Evolutionary conservation across 2,888 invertebrate species (phyloP).

Genomic region (Dicycla oo): DNA sequence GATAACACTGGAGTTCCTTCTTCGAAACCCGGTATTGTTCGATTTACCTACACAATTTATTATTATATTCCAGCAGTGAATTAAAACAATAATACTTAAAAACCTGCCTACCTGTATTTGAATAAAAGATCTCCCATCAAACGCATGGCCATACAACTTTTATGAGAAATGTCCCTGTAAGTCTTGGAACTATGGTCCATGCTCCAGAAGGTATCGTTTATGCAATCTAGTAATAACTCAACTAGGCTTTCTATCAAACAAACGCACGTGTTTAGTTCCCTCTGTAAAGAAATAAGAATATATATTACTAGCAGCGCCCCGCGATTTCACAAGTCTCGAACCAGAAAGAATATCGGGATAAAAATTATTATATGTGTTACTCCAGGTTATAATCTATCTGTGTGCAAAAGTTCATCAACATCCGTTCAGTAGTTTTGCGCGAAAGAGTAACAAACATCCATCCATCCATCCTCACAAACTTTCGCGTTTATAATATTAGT

Average conservation of each 20-base stretch:
- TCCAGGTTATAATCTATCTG: too few species aligned
- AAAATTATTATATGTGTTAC: too few species aligned
- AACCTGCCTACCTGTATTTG: conserved; percentile 86
- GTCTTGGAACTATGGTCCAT: conserved; percentile 82
- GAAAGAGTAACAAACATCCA: too few species aligned
- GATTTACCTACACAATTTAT: neutral
- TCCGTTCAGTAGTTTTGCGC: too few species aligned
- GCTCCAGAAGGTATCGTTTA: conserved; percentile 90
- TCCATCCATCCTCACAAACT: too few species aligned
- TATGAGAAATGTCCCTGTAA: conserved; percentile 86
- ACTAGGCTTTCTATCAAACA: conserved; percentile 86
- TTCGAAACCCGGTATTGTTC: neutral
- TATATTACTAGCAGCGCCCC: too few species aligned
- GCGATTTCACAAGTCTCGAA: too few species aligned
- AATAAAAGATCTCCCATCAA: conserved; percentile 90
- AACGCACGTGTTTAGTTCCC: conserved; percentile 85
- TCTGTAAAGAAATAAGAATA: conserved; percentile 76
- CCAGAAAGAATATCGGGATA: too few species aligned
- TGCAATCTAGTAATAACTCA: conserved; percentile 87
- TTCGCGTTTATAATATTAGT: too few species aligned
- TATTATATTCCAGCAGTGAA: neutral
- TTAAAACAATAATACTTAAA: neutral
- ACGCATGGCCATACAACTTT: conserved; percentile 89
- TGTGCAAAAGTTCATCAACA: too few species aligned
- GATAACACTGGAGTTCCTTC: neutral